These are phyloP conservation scores for Sarcophaga peregrina DNA, from an alignment of 1,140 invertebrate genomes.

Conservation along the genomic window DNA sequence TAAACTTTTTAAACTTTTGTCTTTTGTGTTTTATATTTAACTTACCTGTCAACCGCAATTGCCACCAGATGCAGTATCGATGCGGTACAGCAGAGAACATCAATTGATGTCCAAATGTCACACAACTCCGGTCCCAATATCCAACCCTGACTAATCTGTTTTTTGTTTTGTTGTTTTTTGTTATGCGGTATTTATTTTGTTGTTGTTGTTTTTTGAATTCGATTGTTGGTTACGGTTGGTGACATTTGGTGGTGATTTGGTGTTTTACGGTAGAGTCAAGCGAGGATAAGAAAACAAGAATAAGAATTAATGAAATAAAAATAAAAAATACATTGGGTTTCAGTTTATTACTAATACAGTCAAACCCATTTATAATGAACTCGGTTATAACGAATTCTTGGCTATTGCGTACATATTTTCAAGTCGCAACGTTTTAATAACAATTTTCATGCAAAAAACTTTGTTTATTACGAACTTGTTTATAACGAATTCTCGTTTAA, in stretches of 20 bases:
- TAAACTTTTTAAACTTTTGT: too few relatives aligned
- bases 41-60: conserved; percentile 86
- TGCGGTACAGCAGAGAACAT: conserved; percentile 93
- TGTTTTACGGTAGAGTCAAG: background rate
- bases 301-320: too few relatives aligned
- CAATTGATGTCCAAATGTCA: conserved; percentile 93
- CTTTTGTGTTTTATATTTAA: background rate
- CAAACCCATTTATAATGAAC: too few relatives aligned
- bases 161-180: background rate
- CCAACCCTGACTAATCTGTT: conserved; percentile 75
- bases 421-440: too few relatives aligned
- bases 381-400: too few relatives aligned
- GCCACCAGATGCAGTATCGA: conserved; percentile 94
- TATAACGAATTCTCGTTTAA: too few relatives aligned
- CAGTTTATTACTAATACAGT: too few relatives aligned
- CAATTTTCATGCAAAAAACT: too few relatives aligned
- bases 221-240: background rate
- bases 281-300: background rate
- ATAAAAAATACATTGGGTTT: too few relatives aligned
- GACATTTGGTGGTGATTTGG: background rate
- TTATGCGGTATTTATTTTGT: conserved; percentile 6
- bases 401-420: too few relatives aligned
- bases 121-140: conserved; percentile 86
- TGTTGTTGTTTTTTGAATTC: conserved; percentile 29
- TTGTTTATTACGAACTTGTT: too few relatives aligned